phyloP scores from a whole-genome alignment of 2,888 invertebrate genomes.

The Acleris sparsana region DNA sequence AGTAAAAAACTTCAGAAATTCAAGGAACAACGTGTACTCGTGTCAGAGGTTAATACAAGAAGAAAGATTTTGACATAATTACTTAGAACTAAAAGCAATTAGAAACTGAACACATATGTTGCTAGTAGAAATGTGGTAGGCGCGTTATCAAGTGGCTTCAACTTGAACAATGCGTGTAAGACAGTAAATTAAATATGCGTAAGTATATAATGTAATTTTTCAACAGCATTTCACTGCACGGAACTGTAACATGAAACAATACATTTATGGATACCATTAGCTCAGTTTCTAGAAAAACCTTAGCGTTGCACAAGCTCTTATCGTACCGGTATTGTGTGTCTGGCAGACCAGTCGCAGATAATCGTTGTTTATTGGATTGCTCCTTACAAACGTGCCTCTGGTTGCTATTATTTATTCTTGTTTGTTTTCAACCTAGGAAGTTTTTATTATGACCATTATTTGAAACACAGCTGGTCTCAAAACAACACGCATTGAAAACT shows the following conservation, averaged over 20 bases:
- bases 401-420: conserved; percentile 14
- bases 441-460: too few species aligned
- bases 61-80: too few species aligned
- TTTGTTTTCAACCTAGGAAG: neutral
- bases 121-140: too few species aligned
- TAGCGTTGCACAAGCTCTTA: conserved; percentile 27
- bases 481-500: too few species aligned
- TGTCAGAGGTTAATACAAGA: too few species aligned
- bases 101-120: too few species aligned
- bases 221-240: neutral
- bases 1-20: too few species aligned
- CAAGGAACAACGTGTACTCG: too few species aligned
- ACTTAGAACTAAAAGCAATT: too few species aligned
- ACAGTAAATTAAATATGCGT: neutral
- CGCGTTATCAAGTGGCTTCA: too few species aligned
- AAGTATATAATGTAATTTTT: neutral
- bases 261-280: conserved; percentile 14
- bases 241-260: neutral
- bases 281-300: conserved; percentile 26
- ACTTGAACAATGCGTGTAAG: too few species aligned
- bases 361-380: conserved; percentile 22
- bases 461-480: too few species aligned
- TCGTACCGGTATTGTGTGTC: conserved; percentile 15
- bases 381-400: conserved; percentile 7
- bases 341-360: conserved; percentile 28